Conservation (phyloP, 2,113 vertebrate genomes). For the Motacilla tschutschensis region DNA sequence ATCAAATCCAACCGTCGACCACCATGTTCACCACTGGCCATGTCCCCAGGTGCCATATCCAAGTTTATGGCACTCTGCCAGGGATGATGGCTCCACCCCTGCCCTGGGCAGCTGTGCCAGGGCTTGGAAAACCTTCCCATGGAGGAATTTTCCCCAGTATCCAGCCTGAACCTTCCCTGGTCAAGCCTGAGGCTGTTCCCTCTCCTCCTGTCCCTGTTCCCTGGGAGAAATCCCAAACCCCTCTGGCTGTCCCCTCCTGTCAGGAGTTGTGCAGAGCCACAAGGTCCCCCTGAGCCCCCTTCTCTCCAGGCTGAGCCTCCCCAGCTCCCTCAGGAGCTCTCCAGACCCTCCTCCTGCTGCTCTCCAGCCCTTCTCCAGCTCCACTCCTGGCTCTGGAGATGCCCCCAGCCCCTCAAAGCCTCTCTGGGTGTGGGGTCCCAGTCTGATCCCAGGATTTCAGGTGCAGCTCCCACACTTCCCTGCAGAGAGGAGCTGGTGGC, state of each 20-base stretch:
- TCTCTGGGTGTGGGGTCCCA: not conserved
- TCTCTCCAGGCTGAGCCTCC: not conserved
- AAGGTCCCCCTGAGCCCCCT: not conserved
- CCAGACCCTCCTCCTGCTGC: not conserved
- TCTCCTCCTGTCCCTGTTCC: not conserved
- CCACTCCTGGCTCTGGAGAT: not conserved
- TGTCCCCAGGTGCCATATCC: not conserved
- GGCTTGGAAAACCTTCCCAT: not conserved
- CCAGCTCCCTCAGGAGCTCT: not conserved
- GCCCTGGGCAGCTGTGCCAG: not conserved
- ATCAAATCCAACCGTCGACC: not conserved
- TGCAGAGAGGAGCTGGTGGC: not conserved
- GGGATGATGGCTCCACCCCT: not conserved
- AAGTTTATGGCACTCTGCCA: not conserved
- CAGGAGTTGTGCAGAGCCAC: not conserved
- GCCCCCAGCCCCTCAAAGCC: not conserved
- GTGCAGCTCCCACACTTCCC: not conserved
- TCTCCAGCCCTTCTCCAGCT: not conserved
- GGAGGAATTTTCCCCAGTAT: not conserved
- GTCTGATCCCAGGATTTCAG: not conserved
- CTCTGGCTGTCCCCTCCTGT: rapidly evolving
- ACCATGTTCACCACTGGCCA: rapidly evolving
- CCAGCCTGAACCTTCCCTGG: not conserved
- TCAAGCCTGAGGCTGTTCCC: rapidly evolving
- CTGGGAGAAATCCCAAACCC: not conserved